A percentile compares a stretch with the other conserved stretches of the same genome.
phyloP scores from a whole-genome alignment of 2,888 invertebrate species.

The Brenthis hecate region DNA sequence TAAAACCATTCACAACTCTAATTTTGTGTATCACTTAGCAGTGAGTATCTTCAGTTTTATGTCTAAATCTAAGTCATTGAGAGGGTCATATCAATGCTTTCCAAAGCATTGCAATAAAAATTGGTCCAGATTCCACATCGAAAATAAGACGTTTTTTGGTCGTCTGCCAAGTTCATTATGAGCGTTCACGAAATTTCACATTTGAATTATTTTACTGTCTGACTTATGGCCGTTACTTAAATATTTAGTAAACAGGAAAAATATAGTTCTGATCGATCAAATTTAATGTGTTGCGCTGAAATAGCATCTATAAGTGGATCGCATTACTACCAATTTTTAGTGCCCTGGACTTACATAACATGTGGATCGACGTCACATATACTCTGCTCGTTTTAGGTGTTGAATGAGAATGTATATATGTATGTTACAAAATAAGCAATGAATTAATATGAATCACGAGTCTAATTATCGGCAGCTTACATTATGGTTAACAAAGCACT shows the following conservation, averaged over 20 bases:
- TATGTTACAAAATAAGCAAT: slow-evolving; percentile 12
- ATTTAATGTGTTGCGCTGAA: slow-evolving; percentile 75
- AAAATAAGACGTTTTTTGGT: slow-evolving; percentile 83
- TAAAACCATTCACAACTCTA: neutral
- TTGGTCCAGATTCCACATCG: slow-evolving; percentile 82
- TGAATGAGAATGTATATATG: neutral
- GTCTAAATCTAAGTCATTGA: slow-evolving; percentile 58
- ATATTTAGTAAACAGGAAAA: slow-evolving; percentile 83
- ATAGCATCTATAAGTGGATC: slow-evolving; percentile 75
- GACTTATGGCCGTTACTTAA: slow-evolving; percentile 82
- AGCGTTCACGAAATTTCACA: slow-evolving; percentile 83
- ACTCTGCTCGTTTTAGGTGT: slow-evolving; percentile 4
- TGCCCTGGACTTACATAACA: slow-evolving; percentile 28
- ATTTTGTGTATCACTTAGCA: slow-evolving; percentile 1
- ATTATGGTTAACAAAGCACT: slow-evolving; percentile 54
- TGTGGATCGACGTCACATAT: slow-evolving; percentile 6
- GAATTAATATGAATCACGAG: slow-evolving; percentile 29
- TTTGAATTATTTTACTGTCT: slow-evolving; percentile 83
- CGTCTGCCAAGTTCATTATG: slow-evolving; percentile 82
- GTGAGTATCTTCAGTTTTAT: slow-evolving; percentile 10
- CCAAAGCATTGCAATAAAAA: slow-evolving; percentile 80
- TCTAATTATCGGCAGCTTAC: slow-evolving; percentile 38
- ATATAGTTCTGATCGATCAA: slow-evolving; percentile 81
- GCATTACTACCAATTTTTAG: slow-evolving; percentile 47
- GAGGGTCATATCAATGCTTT: slow-evolving; percentile 71